phyloP scores from a whole-genome alignment of 2,113 vertebrate genomes.

The western clawed frog (Xenopus tropicalis) region UCB_Xtro_10.0 CM004443.2:24574501-24575000 shows the following conservation, averaged over 20 bases:
- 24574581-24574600: not conserved
- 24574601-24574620: not conserved
- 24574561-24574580: too few species aligned
- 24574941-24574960: not conserved
- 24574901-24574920: conserved; percentile 20
- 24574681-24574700: conserved; percentile 1
- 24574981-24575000: too few species aligned
- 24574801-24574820: conserved; percentile 35
- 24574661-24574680: conserved; percentile 15
- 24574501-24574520: too few species aligned
- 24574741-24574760: conserved; percentile 32
- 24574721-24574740: conserved; percentile 28
- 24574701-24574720: conserved; percentile 19
- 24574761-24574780: conserved; percentile 42
- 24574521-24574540: too few species aligned
- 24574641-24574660: not conserved
- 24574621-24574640: not conserved
- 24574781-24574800: conserved; percentile 25
- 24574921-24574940: not conserved
- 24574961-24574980: too few species aligned
- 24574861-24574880: conserved; percentile 29
- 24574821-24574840: conserved; percentile 40
- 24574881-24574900: conserved; percentile 6
- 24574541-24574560: too few species aligned
- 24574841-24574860: conserved; percentile 42